Evolutionary conservation across 2,113 vertebrate species (phyloP).

Genomic region (Pteropus alecto): DNA sequence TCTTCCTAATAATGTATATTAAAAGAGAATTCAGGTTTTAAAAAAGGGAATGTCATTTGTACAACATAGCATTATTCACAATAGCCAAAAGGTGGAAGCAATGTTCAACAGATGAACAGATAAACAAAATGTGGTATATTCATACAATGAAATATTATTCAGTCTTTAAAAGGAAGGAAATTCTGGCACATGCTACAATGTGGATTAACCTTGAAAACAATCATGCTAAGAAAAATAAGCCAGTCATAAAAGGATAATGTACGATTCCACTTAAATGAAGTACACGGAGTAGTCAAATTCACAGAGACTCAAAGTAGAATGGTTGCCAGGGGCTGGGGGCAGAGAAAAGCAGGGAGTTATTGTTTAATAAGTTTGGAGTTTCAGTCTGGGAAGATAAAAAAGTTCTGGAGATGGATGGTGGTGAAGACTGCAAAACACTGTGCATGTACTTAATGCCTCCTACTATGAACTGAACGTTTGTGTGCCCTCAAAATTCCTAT

Average conservation of each 20-base stretch:
- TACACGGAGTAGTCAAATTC: neutral
- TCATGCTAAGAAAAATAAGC: neutral
- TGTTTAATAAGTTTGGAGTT: neutral
- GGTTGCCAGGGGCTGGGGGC: neutral
- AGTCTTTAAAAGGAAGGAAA: neutral
- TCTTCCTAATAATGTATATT: neutral
- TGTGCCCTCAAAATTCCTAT: neutral
- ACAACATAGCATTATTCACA: neutral
- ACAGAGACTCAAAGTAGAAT: neutral
- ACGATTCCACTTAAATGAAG: neutral
- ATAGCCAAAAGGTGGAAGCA: neutral
- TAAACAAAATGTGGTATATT: neutral
- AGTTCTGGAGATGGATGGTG: neutral
- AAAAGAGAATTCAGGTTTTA: neutral
- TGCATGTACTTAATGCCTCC: neutral
- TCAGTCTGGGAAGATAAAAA: neutral
- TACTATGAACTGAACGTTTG: neutral
- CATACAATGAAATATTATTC: neutral
- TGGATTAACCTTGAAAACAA: neutral
- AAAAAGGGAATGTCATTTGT: neutral
- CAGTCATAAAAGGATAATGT: neutral
- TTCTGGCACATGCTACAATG: neutral
- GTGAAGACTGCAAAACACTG: neutral
- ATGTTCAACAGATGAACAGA: neutral
- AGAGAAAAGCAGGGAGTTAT: neutral